Conservation (phyloP, 2,888 invertebrate genomes). For the Trissoscelio sp. region DNA sequence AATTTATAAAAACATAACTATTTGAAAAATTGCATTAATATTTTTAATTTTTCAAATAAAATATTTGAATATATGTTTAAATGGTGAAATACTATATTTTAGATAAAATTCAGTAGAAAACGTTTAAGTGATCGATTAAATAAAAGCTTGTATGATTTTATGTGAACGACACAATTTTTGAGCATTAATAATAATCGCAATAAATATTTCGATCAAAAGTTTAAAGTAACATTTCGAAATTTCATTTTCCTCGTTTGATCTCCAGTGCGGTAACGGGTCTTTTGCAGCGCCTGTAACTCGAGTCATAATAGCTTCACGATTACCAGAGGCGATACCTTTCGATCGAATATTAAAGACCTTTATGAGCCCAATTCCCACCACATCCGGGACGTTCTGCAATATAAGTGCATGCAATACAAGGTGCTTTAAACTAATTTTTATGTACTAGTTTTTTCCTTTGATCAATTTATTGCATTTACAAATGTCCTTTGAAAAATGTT, state of each 20-base stretch:
- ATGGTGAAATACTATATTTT: too few relatives aligned
- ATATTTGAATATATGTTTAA: too few relatives aligned
- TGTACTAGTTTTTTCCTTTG: constrained; percentile 37
- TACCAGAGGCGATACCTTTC: constrained; percentile 73
- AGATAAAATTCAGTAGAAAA: background rate
- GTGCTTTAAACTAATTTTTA: constrained; percentile 54
- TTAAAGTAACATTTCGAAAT: constrained; percentile 36
- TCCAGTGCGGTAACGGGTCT: constrained; percentile 41
- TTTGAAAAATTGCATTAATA: too few relatives aligned
- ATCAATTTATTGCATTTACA: constrained; percentile 32
- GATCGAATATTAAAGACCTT: constrained; percentile 75
- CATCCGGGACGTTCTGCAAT: constrained; percentile 66
- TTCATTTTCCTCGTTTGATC: constrained; percentile 39
- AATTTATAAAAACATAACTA: too few relatives aligned
- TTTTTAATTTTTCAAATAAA: too few relatives aligned
- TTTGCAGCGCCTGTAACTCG: constrained; percentile 61
- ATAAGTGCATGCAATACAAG: constrained; percentile 45
- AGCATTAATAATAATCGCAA: constrained; percentile 1
- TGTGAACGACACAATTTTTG: background rate
- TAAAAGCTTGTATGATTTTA: background rate
- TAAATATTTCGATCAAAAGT: constrained; percentile 44
- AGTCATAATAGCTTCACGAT: constrained; percentile 72
- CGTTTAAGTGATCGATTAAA: background rate
- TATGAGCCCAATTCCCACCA: constrained; percentile 73
- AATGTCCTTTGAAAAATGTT: constrained; percentile 31